Conservation (phyloP, 1,140 invertebrate species). For the Drosophila tsacasi region DNA sequence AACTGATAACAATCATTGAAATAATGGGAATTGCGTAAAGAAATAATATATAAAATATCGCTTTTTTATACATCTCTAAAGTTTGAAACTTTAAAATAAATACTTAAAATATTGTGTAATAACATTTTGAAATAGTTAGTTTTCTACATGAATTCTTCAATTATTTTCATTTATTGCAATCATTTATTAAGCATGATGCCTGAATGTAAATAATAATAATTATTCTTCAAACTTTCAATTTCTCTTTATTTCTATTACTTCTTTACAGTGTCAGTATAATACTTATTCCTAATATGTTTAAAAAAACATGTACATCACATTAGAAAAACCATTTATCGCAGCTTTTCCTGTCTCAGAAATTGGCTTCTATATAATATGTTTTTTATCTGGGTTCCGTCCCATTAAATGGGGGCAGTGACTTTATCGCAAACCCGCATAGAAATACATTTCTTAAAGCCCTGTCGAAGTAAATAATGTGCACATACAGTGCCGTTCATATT, state of each 20-base stretch:
- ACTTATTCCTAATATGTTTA: neutral
- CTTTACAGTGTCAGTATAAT: neutral
- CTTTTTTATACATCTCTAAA: neutral
- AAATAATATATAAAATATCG: neutral
- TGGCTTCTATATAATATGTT: neutral
- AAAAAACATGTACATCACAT: neutral
- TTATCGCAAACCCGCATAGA: slow-evolving; percentile 11
- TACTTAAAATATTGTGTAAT: too few relatives aligned
- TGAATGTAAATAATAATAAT: too few relatives aligned
- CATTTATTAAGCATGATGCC: too few relatives aligned
- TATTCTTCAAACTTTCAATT: too few relatives aligned
- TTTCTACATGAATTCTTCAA: too few relatives aligned
- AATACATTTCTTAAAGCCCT: neutral
- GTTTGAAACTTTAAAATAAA: neutral
- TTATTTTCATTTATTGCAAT: too few relatives aligned
- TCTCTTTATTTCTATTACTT: neutral
- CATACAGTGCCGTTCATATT: neutral
- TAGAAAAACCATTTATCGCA: neutral
- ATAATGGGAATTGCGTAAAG: neutral
- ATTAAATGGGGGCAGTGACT: neutral
- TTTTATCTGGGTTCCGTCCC: neutral
- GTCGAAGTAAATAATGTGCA: too few relatives aligned
- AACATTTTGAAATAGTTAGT: too few relatives aligned
- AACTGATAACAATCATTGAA: neutral
- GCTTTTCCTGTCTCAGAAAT: slow-evolving; percentile 1